phyloP scores from a whole-genome alignment of 1,140 invertebrate genomes.

The Hetaerina americana region DNA sequence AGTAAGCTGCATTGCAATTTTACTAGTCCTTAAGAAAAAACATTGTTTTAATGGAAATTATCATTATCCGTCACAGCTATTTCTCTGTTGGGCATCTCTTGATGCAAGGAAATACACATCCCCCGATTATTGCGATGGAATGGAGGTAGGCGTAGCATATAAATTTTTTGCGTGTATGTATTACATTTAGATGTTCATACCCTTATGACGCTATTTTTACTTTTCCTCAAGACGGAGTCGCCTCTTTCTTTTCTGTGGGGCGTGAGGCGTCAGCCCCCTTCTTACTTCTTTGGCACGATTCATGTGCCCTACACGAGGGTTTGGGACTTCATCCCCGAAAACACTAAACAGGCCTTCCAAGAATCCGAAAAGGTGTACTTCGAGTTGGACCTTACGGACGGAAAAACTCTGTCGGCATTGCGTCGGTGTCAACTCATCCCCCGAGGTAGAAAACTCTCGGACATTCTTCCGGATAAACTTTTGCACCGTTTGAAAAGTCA shows the following conservation, averaged over 20 bases:
- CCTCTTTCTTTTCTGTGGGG: slow-evolving; percentile 23
- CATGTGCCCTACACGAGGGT: slow-evolving; percentile 44
- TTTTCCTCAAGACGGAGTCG: slow-evolving; percentile 4
- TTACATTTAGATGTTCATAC: too few relatives aligned
- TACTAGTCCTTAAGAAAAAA: neutral
- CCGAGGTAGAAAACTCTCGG: slow-evolving; percentile 26
- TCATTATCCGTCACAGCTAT: neutral
- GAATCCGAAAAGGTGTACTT: slow-evolving; percentile 35
- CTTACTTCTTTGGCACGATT: slow-evolving; percentile 45
- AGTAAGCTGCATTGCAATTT: neutral
- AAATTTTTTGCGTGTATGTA: too few relatives aligned
- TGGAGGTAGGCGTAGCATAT: neutral
- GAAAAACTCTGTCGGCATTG: slow-evolving; percentile 32
- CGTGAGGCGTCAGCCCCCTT: slow-evolving; percentile 28
- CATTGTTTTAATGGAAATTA: neutral
- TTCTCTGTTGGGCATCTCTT: neutral
- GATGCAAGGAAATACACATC: neutral
- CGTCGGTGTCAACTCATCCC: slow-evolving; percentile 39
- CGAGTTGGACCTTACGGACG: slow-evolving; percentile 40
- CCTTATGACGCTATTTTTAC: too few relatives aligned
- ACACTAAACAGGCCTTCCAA: slow-evolving; percentile 36
- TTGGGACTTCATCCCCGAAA: slow-evolving; percentile 39
- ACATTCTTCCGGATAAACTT: slow-evolving; percentile 34
- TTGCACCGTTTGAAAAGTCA: slow-evolving; percentile 34
- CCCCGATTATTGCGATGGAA: neutral